Conservation (phyloP, 2,888 invertebrate species). For the Himalopsyche anomala region DNA sequence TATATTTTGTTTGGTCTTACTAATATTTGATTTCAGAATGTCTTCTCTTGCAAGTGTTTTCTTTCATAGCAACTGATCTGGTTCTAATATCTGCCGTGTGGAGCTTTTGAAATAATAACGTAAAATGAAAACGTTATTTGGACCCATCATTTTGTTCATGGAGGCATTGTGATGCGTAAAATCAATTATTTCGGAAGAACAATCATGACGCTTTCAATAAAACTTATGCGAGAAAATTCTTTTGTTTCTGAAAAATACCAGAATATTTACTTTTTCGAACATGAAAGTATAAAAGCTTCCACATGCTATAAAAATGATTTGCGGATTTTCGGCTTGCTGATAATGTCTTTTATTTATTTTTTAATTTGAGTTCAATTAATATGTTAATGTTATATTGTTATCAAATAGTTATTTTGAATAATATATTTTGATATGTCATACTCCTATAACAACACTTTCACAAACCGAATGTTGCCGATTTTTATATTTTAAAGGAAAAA, state of each 20-base stretch:
- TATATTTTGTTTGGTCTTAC: neutral
- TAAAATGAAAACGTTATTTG: conserved; percentile 9
- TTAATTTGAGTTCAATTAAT: neutral
- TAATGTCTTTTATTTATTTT: neutral
- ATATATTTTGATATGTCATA: too few species aligned
- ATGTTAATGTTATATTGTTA: too few species aligned
- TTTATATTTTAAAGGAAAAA: too few species aligned
- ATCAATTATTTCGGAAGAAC: conserved; percentile 57
- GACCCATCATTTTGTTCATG: conserved; percentile 45
- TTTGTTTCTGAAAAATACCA: conserved; percentile 4
- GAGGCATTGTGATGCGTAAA: conserved; percentile 54
- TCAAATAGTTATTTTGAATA: too few species aligned
- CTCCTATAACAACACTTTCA: too few species aligned
- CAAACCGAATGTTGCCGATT: too few species aligned
- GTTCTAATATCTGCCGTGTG: conserved; percentile 41
- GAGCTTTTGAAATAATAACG: conserved; percentile 41
- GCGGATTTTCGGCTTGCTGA: neutral
- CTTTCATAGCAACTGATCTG: conserved; percentile 51
- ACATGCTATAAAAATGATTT: neutral
- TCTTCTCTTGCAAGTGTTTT: conserved; percentile 55
- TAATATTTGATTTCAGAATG: neutral
- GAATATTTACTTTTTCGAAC: neutral
- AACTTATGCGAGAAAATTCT: conserved; percentile 39
- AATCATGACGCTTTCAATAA: conserved; percentile 50
- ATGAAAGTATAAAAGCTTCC: neutral